Percentiles rank a stretch among this genome's conserved stretches.
These are phyloP conservation scores for Chalcis sispes DNA, from an alignment of 2,888 invertebrate species.

Conservation along the genomic window DNA sequence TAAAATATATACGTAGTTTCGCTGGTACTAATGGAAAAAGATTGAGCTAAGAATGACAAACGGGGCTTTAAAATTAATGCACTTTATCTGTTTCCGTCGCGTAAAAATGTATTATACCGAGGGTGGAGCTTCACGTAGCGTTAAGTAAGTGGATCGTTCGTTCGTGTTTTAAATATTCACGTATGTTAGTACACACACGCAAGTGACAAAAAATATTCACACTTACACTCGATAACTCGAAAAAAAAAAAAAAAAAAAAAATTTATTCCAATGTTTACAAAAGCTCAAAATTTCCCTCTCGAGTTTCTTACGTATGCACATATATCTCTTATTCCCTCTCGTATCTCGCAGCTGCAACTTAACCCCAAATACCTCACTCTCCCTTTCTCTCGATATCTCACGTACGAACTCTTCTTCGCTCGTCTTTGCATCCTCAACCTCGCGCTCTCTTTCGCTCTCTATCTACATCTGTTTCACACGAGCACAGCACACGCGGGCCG, in stretches of 20 bases:
- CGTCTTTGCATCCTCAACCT: no score
- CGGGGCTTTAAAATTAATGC: constrained; percentile 32
- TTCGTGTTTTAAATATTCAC: constrained; percentile 13
- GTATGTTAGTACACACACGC: no score
- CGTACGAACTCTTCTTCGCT: no score
- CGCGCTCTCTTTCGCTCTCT: constrained; percentile 1
- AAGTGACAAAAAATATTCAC: no score
- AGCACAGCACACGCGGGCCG: no score
- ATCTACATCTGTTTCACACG: no score
- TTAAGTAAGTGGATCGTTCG: constrained; percentile 27
- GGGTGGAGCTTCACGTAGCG: neutral
- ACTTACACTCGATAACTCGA: no score
- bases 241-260: no score
- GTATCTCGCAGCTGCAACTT: constrained; percentile 6
- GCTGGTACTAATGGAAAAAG: no score
- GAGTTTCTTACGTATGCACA: neutral
- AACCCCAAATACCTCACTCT: neutral
- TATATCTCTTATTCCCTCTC: neutral
- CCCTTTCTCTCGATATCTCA: constrained; percentile 25
- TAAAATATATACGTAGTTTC: no score
- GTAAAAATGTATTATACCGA: constrained; percentile 10
- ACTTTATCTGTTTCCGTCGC: constrained; percentile 28
- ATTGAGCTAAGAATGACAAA: constrained; percentile 23
- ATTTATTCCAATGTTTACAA: no score
- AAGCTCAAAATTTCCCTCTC: neutral